Base-by-base conservation (phyloP, 2,888 invertebrate species). In the Cryptophagus acutangulus region DNA sequence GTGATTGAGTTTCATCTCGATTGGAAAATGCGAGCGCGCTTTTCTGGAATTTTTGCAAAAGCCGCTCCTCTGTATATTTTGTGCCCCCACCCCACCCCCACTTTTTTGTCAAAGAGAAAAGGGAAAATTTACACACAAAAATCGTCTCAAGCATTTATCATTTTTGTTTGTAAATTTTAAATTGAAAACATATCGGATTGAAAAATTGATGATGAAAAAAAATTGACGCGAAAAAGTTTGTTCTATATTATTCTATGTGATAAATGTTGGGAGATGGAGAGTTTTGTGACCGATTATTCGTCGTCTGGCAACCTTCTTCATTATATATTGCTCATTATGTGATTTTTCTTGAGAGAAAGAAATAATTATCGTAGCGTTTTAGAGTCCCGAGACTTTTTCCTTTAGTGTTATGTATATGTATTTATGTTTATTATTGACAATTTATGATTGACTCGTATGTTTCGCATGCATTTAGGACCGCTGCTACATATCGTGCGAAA, bases 331-430 rank as follows among this genome's bases (percentile, higher is more conserved):
- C 54, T 55, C 55, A 55, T n/a, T n/a, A n/a, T 54, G 52, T 54
- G 52, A 54, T 54, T 55, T 45, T 43, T n/a, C 42, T 45, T 51
- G 17, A 43, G 45, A 31, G 12, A 41, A 45, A 24, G 40, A 34
- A 41, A 41, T 26, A 31, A 41, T 41, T 41, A 38, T 38, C 40
- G 38, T 49, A 47, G 44, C 26, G 43, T 40, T 38, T 45, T 33
- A 31, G 16, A 31, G 31, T n/a, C 16, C 16, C 15, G 16, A 15
- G n/a, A 31, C 13, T 26, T 26, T 26, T 26, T 26, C 16, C 43
- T 46, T 48, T 50, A 48, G 44, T 52, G 49, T 50, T 48, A 48
- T 55, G 57, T 59, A n/a, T n/a, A 62, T 61, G 61, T 63, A 58
- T 61, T 59, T 61, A 60, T 61, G 59, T 61, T 63, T 46, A 18